Conservation (phyloP, 64 coral and sea anemone species). For the Platygyra sinensis region DNA sequence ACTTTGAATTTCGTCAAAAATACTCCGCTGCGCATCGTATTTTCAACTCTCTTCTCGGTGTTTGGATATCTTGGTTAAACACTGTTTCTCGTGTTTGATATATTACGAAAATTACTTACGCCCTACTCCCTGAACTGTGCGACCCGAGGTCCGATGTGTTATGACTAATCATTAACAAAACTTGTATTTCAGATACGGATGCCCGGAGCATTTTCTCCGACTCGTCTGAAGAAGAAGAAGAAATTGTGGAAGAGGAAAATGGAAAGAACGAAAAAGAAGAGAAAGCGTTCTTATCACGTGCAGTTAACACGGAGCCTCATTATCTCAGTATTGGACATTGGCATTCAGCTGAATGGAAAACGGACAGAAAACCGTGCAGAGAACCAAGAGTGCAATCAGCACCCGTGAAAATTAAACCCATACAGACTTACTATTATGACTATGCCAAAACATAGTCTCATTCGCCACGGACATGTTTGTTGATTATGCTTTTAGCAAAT, state of each 20-base stretch:
- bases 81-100: too few relatives aligned
- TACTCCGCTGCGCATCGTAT: too few relatives aligned
- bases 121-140: too few relatives aligned
- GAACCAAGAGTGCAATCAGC: slow-evolving; percentile 61
- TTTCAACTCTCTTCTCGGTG: too few relatives aligned
- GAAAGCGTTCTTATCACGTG: neutral
- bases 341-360: slow-evolving; percentile 84
- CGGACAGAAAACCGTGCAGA: slow-evolving; percentile 58
- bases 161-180: neutral
- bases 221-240: slow-evolving; percentile 11
- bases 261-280: neutral
- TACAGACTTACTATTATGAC: slow-evolving; percentile 80
- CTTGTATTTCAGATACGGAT: neutral
- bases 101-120: too few relatives aligned
- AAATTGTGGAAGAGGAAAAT: slow-evolving; percentile 6
- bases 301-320: slow-evolving; percentile 82
- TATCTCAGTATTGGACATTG: slow-evolving; percentile 74
- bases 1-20: too few relatives aligned
- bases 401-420: slow-evolving; percentile 64
- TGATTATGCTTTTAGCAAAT: too few relatives aligned
- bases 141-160: too few relatives aligned
- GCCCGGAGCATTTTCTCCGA: slow-evolving; percentile 6
- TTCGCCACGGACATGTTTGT: too few relatives aligned
- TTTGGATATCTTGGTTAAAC: too few relatives aligned
- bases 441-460: slow-evolving; percentile 51